A percentile compares a stretch with the other conserved stretches of the same genome.
phyloP scores from a whole-genome alignment of 1,140 invertebrate species.

The Lordiphosa clarofinis region DNA sequence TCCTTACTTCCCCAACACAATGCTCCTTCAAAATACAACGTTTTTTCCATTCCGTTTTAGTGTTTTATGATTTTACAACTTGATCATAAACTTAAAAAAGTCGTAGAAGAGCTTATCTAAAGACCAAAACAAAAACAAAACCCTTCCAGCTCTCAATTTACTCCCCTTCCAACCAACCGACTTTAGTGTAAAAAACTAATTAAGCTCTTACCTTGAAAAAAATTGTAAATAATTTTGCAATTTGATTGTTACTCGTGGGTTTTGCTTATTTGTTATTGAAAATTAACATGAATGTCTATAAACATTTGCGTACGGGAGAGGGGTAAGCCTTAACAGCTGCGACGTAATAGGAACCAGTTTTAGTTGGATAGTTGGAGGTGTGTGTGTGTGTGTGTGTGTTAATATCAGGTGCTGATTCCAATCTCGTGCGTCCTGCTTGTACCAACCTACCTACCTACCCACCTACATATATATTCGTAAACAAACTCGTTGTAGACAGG shows the following conservation, averaged over 20 bases:
- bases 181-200: no score
- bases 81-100: no score
- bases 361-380: background rate
- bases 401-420: conserved; percentile 2
- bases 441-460: background rate
- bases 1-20: no score
- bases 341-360: conserved; percentile 40
- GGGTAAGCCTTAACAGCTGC: background rate
- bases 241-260: conserved; percentile 23
- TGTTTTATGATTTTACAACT: no score
- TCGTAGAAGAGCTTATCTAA: no score
- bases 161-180: no score
- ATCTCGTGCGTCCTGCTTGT: background rate
- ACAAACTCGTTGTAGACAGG: background rate
- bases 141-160: no score
- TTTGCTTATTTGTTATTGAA: conserved; percentile 36
- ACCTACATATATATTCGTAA: background rate
- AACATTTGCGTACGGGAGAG: background rate
- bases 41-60: no score
- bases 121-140: no score
- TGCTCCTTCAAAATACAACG: no score
- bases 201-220: conserved; percentile 20
- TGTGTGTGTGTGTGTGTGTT: conserved; percentile 1
- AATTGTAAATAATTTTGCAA: conserved; percentile 46
- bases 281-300: conserved; percentile 38